Conservation (phyloP, 2,888 invertebrate genomes). For the Drosophila kokeensis region DNA sequence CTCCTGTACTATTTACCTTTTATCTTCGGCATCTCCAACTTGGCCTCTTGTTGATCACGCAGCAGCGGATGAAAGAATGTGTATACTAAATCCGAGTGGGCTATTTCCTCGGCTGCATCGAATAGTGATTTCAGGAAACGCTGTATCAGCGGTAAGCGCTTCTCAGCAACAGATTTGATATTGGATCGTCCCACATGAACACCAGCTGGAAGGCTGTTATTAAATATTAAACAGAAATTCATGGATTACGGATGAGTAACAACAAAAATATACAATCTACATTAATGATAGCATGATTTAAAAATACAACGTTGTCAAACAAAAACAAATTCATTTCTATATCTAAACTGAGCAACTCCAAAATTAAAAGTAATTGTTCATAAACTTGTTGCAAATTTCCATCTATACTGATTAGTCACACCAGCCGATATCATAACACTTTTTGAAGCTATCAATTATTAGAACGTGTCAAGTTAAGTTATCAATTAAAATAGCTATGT, state of each 20-base stretch:
- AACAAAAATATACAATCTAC: background rate
- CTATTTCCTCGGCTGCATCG: slow-evolving; percentile 95
- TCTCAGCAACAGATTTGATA: slow-evolving; percentile 97
- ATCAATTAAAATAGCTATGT: slow-evolving; percentile 17
- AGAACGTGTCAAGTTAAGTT: slow-evolving; percentile 7
- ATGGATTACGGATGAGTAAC: slow-evolving; percentile 3
- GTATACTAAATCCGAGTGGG: slow-evolving; percentile 97
- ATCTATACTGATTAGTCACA: background rate
- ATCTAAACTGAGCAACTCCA: background rate
- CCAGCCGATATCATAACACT: slow-evolving; percentile 6
- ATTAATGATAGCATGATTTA: background rate
- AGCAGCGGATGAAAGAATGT: slow-evolving; percentile 99
- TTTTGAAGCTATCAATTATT: slow-evolving; percentile 17
- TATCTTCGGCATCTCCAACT: slow-evolving; percentile 91
- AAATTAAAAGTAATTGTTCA: background rate
- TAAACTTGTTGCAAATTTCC: background rate
- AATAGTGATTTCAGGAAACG: slow-evolving; percentile 94
- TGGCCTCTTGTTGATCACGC: slow-evolving; percentile 96
- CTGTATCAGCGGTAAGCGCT: slow-evolving; percentile 94
- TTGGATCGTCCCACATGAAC: slow-evolving; percentile 96
- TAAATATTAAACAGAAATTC: slow-evolving; percentile 1
- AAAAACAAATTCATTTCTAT: background rate
- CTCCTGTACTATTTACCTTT: slow-evolving; percentile 87
- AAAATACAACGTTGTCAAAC: background rate
- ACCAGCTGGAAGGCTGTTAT: slow-evolving; percentile 88